A percentile compares a stretch with the other conserved stretches of the same genome.
phyloP scores from a whole-genome alignment of 2,888 invertebrate genomes.

The Erpobdella octoculata region DNA sequence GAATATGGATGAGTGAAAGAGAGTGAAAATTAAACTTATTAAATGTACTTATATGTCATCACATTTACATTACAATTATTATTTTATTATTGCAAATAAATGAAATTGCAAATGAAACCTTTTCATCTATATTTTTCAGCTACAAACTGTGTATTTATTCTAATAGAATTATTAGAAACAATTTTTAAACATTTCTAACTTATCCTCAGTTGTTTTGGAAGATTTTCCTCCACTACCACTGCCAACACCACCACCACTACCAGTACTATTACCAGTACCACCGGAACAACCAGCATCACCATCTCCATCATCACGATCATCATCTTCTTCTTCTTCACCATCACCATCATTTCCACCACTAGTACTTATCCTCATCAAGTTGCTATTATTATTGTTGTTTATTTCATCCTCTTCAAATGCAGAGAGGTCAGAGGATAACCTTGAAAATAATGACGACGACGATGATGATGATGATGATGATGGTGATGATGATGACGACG shows the following conservation, averaged over 20 bases:
- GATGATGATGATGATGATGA: slow-evolving; percentile 17
- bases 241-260: background rate
- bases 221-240: background rate
- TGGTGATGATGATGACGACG: background rate
- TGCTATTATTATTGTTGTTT: background rate
- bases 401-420: slow-evolving; percentile 6
- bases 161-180: too few species aligned
- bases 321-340: background rate
- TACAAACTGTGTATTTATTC: too few species aligned
- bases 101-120: too few species aligned
- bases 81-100: too few species aligned
- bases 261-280: background rate
- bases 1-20: too few species aligned
- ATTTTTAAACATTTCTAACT: background rate
- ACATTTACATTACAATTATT: background rate
- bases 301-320: background rate
- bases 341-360: background rate
- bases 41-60: background rate
- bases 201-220: background rate
- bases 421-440: slow-evolving; percentile 22
- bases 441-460: background rate
- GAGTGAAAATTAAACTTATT: too few species aligned
- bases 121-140: too few species aligned
- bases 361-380: too few species aligned
- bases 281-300: background rate